A percentile compares a stretch with the other conserved stretches of the same genome.
Evolutionary conservation across 1,140 invertebrate species (phyloP).

Genomic region (Drosophila bipectinata): DNA sequence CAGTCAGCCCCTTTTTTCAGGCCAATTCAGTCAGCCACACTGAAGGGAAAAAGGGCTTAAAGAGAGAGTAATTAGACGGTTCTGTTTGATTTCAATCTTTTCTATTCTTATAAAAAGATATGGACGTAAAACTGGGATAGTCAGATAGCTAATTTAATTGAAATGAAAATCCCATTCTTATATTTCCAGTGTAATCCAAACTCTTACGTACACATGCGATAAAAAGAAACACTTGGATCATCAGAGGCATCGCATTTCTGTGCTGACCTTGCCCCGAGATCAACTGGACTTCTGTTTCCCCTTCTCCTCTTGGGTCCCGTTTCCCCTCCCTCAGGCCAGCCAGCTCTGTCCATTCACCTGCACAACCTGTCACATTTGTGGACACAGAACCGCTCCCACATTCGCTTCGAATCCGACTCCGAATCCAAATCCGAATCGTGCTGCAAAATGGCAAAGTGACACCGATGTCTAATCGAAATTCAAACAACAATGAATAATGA

Average conservation of each 20-base stretch:
- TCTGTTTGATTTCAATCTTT: neutral
- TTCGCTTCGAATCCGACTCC: slow-evolving; percentile 18
- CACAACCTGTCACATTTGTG: slow-evolving; percentile 56
- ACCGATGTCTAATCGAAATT: slow-evolving; percentile 53
- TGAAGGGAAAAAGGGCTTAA: neutral
- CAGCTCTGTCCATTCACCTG: slow-evolving; percentile 51
- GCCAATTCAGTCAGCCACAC: slow-evolving; percentile 17
- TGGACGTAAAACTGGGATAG: too few species aligned
- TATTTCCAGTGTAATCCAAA: slow-evolving; percentile 1
- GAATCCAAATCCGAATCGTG: slow-evolving; percentile 12
- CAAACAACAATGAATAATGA: slow-evolving; percentile 63
- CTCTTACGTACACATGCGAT: slow-evolving; percentile 2
- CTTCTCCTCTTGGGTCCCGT: slow-evolving; percentile 5
- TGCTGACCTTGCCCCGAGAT: slow-evolving; percentile 46
- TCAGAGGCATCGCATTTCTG: slow-evolving; percentile 26
- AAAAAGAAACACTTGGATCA: slow-evolving; percentile 20
- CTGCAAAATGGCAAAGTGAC: slow-evolving; percentile 51
- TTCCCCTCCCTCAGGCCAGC: neutral
- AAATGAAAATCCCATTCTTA: neutral
- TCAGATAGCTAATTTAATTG: too few species aligned
- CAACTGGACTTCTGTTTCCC: slow-evolving; percentile 38
- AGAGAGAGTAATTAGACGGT: neutral
- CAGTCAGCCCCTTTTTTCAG: slow-evolving; percentile 22
- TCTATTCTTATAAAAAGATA: too few species aligned
- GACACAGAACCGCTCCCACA: slow-evolving; percentile 42